Evolutionary conservation across 2,113 vertebrate genomes (phyloP), one percentile per base, ranked within the genome.

Genomic region (Clarias gariepinus): DNA sequence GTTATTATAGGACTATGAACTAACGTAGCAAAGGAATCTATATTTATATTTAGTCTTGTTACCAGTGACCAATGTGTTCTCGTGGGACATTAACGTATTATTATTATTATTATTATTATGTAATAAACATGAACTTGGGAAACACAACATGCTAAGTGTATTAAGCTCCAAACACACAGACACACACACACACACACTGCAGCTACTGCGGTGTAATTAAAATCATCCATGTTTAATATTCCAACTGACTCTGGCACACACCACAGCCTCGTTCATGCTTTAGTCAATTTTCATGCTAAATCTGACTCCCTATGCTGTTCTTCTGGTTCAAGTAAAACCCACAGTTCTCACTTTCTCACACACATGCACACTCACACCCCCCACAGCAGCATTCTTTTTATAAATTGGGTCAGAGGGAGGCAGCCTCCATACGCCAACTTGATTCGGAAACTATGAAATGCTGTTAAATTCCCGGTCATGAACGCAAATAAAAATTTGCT

Each of bases 11-110:
- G 73, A 74, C 36, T 73, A 73, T 19, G 80, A 79, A 68, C 87
- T 89, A 57, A 52, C 41, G 85, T 85, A 83, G 89, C 74, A 74
- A 77, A 86, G 81, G 86, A 64, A 41, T 87, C 64, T 90, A 89
- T 90, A 90, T 90, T 89, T 90, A 90, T 90, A 90, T 87, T 87
- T 81, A 63, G 69, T 84, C 82, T 77, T n/a, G 80, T 85, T 87
- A 86, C 36, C 47, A 73, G 64, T 90, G 85, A 90, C 82, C n/a
- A 19, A 82, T 82, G 85, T 88, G 85, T 90, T 85, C 61, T 86
- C 36, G 76, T 68, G 28, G 57, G 61, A 87, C 19, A 47, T 83
- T 74, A 61, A 61, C 84, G 80, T 86, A 77, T 81, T 87, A 87
- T 47, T 47, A 47, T 47, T 41, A 41, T 41, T 41, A 41, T 41